A percentile compares a stretch with the other conserved stretches of the same genome.
These are phyloP conservation scores for Pandemis corylana DNA, from an alignment of 2,888 invertebrate species.

Conservation along the genomic window DNA sequence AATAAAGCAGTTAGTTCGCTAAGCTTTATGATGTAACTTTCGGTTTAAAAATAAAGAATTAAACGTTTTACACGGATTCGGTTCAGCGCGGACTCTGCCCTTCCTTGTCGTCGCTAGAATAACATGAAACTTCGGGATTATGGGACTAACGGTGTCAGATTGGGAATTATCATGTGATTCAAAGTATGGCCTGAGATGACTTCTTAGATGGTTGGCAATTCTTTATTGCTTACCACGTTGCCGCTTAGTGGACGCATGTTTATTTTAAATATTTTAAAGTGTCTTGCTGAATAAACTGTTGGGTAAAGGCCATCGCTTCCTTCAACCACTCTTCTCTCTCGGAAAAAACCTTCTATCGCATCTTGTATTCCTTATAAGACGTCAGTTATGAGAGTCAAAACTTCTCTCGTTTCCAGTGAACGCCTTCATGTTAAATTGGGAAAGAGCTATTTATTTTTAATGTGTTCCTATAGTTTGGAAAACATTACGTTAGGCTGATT, in stretches of 20 bases:
- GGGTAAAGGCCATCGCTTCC: no score
- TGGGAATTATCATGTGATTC: neutral
- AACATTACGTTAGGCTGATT: neutral
- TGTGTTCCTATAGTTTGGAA: neutral
- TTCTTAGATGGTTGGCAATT: neutral
- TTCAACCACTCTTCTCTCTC: no score
- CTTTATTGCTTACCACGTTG: no score
- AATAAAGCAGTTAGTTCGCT: slow-evolving; percentile 57
- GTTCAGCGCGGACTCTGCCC: slow-evolving; percentile 18
- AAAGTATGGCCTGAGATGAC: neutral
- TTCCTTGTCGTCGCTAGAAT: slow-evolving; percentile 24
- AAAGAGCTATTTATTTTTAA: no score
- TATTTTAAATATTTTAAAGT: no score
- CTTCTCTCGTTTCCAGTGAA: no score
- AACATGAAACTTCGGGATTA: slow-evolving; percentile 7
- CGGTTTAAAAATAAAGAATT: slow-evolving; percentile 60
- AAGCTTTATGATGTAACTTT: slow-evolving; percentile 60
- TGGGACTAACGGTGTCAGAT: slow-evolving; percentile 2
- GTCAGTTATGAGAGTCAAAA: no score
- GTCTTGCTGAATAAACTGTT: no score
- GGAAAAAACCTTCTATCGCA: no score
- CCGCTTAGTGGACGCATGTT: no score
- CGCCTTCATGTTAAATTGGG: no score
- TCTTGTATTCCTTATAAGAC: no score
- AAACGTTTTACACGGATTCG: slow-evolving; percentile 47